Base-by-base conservation (phyloP, 2,888 invertebrate species). In the Argyra leucocephala region DNA sequence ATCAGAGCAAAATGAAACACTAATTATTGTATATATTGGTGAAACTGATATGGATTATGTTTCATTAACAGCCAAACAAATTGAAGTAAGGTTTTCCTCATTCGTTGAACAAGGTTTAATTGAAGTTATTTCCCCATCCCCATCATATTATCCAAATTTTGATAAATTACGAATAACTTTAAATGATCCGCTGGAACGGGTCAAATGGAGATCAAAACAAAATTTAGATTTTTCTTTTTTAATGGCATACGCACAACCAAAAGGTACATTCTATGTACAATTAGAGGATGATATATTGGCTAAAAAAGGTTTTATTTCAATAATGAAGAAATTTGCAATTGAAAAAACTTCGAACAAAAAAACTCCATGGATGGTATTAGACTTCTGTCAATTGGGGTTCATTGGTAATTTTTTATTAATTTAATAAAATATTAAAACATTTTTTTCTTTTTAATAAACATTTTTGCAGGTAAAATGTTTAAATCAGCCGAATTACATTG, bases 211-310 rank as follows among this genome's bases (percentile, higher is more conserved):
- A 64, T 92, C 95, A 4, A 97, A 97, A 74, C 96, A 97, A 77
- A 96, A 96, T 77, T 81, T 96, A 66, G 96, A 97, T 77, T 93
- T 90, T 74, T 89, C 94, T 0, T 97, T 90, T 78, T 82, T 97
- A 18, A 97, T 97, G 96, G 88, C 95, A 66, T 96, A 96, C 75
- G 91, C 92, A 0, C 90, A 92, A 73, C 85, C 89, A 0, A 89
- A 89, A 76, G 96, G 91, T 66, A 87, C 87, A 0, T 96, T 91
- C 78, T 97, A 96, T 76, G 85, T 96, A 22, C 91, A 96, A 84
- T 81, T 97, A 10, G 96, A 97, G 79, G 96, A 97, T 75, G 96
- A 97, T 75, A 91, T 97, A 64, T 81, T 96, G 37, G 91, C 95
- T 0, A 93, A 92, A 75, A 85, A 87, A 1, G 86, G 90, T 67